These are phyloP conservation scores for Sander vitreus DNA, from an alignment of 2,113 vertebrate species.

Conservation along the genomic window DNA sequence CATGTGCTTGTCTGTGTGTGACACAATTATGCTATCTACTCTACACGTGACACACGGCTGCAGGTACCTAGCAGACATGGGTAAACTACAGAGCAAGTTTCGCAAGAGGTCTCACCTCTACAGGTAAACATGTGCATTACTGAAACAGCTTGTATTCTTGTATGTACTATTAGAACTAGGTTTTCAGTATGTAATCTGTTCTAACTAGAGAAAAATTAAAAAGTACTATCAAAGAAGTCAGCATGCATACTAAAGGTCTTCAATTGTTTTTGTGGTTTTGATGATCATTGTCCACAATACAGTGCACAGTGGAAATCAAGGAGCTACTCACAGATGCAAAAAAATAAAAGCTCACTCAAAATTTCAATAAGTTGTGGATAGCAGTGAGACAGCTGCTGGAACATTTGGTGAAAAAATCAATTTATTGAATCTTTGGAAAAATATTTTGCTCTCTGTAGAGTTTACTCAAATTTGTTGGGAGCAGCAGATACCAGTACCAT, in stretches of 20 bases:
- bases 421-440: not conserved
- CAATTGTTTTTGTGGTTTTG: not conserved
- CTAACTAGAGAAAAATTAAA: not conserved
- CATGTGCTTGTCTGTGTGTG: not conserved
- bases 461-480: not conserved
- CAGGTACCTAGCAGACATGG: constrained; percentile 84
- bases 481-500: not conserved
- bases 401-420: not conserved
- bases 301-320: not conserved
- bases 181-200: not conserved
- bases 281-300: not conserved
- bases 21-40: not conserved
- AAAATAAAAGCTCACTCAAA: not conserved
- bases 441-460: not conserved
- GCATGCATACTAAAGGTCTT: not conserved
- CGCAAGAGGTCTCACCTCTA: constrained; percentile 86
- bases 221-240: not conserved
- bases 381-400: not conserved
- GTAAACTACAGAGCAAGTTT: constrained; percentile 94
- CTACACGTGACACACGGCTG: constrained; percentile 8
- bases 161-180: not conserved
- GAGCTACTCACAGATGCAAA: not conserved
- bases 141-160: not conserved
- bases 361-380: not conserved
- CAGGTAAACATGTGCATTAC: constrained; percentile 81